Evolutionary conservation across 1,140 invertebrate species (phyloP).

Genomic region (Penaeus japonicus): DNA sequence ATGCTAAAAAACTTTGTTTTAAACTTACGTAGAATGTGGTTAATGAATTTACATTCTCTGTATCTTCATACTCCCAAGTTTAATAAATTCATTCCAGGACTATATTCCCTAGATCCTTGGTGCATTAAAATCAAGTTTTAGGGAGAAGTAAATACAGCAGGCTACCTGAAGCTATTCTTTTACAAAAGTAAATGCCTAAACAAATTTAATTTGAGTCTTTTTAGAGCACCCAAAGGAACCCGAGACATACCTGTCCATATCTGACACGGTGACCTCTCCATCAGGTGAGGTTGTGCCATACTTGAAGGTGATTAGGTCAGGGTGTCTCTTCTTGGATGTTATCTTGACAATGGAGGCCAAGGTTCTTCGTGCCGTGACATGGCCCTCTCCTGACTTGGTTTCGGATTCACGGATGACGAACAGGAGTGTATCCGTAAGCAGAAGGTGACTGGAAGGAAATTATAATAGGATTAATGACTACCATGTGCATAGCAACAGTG

Average conservation of each 20-base stretch:
- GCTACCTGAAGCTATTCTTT: too few relatives aligned
- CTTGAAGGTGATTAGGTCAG: conserved; percentile 95
- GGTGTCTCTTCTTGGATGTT: conserved; percentile 91
- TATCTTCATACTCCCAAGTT: neutral
- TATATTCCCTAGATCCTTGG: neutral
- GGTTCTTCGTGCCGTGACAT: conserved; percentile 83
- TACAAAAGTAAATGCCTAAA: neutral
- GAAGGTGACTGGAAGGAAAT: conserved; percentile 72
- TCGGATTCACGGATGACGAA: conserved; percentile 85
- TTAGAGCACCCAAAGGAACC: neutral
- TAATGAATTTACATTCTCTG: too few relatives aligned
- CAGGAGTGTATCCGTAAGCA: conserved; percentile 88
- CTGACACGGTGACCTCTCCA: conserved; percentile 74
- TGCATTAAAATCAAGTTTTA: neutral
- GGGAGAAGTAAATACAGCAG: neutral
- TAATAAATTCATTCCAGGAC: neutral
- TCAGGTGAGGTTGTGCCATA: conserved; percentile 83
- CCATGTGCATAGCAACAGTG: too few relatives aligned
- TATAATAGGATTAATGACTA: too few relatives aligned
- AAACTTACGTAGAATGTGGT: too few relatives aligned
- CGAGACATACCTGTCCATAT: conserved; percentile 77
- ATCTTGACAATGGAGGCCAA: conserved; percentile 93
- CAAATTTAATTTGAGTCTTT: conserved; percentile 32
- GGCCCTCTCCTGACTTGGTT: conserved; percentile 77
- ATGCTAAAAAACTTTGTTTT: too few relatives aligned